Evolutionary conservation across 2,113 vertebrate genomes (phyloP).

Genomic region (Leptobrachium leishanense): DNA sequence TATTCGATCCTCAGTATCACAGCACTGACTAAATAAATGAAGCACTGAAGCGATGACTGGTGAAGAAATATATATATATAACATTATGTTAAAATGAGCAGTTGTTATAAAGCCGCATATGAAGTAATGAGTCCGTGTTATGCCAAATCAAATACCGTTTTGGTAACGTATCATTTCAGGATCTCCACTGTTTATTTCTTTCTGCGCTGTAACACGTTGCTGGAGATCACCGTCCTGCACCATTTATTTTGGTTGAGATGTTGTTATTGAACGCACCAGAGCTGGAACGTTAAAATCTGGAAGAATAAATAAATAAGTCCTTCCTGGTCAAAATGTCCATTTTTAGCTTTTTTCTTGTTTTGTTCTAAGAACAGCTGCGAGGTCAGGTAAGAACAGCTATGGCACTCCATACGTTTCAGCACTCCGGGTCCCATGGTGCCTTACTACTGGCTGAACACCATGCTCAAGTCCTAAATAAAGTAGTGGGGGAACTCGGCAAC

Average conservation of each 20-base stretch:
- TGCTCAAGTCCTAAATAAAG: too few species aligned
- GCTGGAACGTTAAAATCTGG: slow-evolving; percentile 33
- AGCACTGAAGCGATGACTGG: slow-evolving; percentile 1
- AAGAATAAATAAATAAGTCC: slow-evolving; percentile 7
- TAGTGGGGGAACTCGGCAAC: too few species aligned
- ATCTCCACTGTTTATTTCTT: slow-evolving; percentile 39
- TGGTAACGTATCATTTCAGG: slow-evolving; percentile 41
- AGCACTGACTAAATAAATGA: slow-evolving; percentile 12
- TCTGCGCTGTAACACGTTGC: slow-evolving; percentile 24
- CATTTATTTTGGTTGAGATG: slow-evolving; percentile 21
- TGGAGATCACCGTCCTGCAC: slow-evolving; percentile 4
- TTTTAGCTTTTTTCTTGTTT: slow-evolving; percentile 3
- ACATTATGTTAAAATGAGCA: slow-evolving; percentile 41
- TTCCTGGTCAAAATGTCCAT: slow-evolving; percentile 10
- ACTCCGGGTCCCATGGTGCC: neutral
- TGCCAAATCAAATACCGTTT: slow-evolving; percentile 42
- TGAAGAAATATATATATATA: neutral
- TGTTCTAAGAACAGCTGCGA: neutral
- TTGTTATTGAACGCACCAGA: slow-evolving; percentile 15
- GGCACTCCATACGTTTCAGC: neutral
- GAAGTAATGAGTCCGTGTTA: slow-evolving; percentile 32
- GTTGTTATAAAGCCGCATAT: slow-evolving; percentile 47
- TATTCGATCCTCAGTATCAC: slow-evolving; percentile 34
- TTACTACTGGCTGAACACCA: too few species aligned
- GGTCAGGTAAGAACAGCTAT: neutral